These are phyloP conservation scores for Solenodon paradoxus DNA, from an alignment of 2,113 vertebrate species.

Conservation along the genomic window DNA sequence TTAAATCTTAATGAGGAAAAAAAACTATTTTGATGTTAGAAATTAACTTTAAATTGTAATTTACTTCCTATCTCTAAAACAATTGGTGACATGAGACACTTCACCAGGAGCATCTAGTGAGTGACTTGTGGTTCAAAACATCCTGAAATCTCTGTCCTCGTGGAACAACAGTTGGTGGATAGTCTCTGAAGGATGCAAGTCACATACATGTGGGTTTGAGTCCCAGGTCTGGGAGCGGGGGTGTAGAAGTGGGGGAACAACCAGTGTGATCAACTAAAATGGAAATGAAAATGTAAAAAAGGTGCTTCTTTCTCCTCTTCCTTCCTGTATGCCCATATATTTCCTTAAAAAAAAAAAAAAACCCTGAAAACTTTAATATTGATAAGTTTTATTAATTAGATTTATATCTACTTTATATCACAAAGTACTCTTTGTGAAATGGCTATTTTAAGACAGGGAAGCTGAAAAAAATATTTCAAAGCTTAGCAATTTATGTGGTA, in stretches of 20 bases:
- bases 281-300: too few relatives aligned
- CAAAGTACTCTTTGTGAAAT: neutral
- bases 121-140: neutral
- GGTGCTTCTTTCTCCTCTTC: too few relatives aligned
- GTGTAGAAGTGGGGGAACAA: too few relatives aligned
- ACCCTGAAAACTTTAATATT: too few relatives aligned
- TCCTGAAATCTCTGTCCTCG: neutral
- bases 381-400: neutral
- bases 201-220: too few relatives aligned
- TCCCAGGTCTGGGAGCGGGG: too few relatives aligned
- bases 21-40: neutral
- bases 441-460: neutral
- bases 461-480: neutral
- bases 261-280: too few relatives aligned
- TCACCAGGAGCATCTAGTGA: neutral
- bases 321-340: too few relatives aligned
- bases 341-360: too few relatives aligned
- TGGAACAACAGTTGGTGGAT: too few relatives aligned
- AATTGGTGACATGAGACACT: neutral
- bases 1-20: neutral
- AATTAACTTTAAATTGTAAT: conserved; percentile 7
- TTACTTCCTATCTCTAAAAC: neutral
- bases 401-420: neutral
- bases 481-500: neutral
- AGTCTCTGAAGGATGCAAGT: too few relatives aligned